Evolutionary conservation across 2,888 invertebrate genomes (phyloP).

Genomic region (Eupithecia abbreviata): DNA sequence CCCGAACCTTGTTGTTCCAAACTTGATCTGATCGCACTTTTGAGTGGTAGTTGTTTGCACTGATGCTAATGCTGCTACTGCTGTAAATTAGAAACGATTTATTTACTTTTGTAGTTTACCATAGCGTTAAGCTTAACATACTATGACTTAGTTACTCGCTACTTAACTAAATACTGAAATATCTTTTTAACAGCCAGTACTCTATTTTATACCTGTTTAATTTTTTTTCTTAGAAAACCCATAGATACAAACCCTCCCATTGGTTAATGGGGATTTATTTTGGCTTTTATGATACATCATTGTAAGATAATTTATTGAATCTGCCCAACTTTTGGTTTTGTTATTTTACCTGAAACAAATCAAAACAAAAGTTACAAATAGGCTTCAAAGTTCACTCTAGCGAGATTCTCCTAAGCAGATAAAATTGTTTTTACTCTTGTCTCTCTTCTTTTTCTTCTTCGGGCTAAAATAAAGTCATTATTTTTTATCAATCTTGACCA

Average conservation of each 20-base stretch:
- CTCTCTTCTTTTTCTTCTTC: not conserved
- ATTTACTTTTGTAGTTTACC: too few relatives aligned
- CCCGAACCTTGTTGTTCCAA: too few relatives aligned
- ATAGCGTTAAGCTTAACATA: too few relatives aligned
- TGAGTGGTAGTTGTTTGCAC: conserved; percentile 6
- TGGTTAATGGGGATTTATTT: not conserved
- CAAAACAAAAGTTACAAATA: too few relatives aligned
- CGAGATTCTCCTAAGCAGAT: too few relatives aligned
- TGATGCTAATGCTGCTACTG: not conserved
- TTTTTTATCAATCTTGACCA: not conserved
- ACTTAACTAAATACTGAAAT: too few relatives aligned
- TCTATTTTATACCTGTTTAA: not conserved
- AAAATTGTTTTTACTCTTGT: not conserved
- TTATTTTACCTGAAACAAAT: too few relatives aligned
- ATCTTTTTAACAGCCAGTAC: not conserved
- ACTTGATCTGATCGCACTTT: conserved; percentile 4
- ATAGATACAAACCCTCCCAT: conserved; percentile 23
- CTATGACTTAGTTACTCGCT: not conserved
- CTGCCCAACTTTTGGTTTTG: not conserved
- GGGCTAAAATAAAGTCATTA: not conserved
- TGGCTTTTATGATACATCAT: not conserved
- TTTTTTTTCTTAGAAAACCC: not conserved
- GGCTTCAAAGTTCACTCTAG: too few relatives aligned
- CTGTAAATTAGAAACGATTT: conserved; percentile 1
- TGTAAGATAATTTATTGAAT: not conserved